These are phyloP conservation scores for Centropus bengalensis DNA, from an alignment of 2,113 vertebrate genomes.

Conservation along the genomic window DNA sequence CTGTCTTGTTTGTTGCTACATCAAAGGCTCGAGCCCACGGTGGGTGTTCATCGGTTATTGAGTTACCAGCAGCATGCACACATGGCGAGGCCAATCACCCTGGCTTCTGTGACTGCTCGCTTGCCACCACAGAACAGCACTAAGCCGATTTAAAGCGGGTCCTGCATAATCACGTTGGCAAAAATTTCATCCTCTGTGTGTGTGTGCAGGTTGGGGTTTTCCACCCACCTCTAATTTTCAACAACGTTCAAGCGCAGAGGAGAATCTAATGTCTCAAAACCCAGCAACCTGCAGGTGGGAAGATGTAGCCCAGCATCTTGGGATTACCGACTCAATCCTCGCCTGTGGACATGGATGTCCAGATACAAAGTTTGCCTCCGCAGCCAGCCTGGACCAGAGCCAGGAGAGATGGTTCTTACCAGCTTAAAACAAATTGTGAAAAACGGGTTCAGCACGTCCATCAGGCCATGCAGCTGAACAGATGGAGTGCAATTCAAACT, in stretches of 20 bases:
- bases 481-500: constrained; percentile 78
- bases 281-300: background rate
- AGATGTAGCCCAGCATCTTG: background rate
- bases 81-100: constrained; percentile 52
- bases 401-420: constrained; percentile 71
- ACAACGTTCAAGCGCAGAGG: background rate
- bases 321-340: background rate
- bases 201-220: accelerated
- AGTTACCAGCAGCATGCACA: constrained; percentile 46
- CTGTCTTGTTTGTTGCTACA: constrained; percentile 63
- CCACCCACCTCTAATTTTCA: background rate
- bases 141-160: constrained; percentile 55
- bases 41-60: constrained; percentile 60
- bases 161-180: constrained; percentile 59
- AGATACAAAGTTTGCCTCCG: constrained; percentile 20
- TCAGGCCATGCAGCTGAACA: constrained; percentile 75
- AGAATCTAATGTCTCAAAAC: background rate
- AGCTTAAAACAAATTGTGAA: constrained; percentile 78
- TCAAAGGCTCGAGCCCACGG: constrained; percentile 50
- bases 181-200: constrained; percentile 17
- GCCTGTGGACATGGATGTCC: constrained; percentile 37
- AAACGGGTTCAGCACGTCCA: constrained; percentile 76
- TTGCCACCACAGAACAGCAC: constrained; percentile 53
- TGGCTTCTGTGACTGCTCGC: constrained; percentile 22
- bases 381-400: constrained; percentile 63